Percentiles rank a stretch among this genome's conserved stretches.
Conservation (phyloP, 2,888 invertebrate species). For the Drosophila percnosoma region DNA sequence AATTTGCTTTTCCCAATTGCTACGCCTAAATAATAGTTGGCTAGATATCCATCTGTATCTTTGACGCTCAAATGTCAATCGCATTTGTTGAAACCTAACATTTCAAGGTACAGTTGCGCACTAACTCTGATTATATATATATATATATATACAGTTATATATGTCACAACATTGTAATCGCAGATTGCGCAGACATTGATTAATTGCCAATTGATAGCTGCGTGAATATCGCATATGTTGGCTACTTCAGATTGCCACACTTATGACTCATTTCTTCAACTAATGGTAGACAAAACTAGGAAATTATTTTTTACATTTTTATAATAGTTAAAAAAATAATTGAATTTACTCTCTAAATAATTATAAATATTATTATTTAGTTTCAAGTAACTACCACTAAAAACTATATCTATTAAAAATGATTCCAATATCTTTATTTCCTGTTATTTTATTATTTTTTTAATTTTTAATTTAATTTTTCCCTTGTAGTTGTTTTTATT, state of each 20-base stretch:
- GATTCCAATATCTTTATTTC: background rate
- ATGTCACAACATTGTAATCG: background rate
- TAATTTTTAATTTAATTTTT: background rate
- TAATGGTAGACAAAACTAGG: too few relatives aligned
- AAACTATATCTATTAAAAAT: background rate
- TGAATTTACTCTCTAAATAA: too few relatives aligned
- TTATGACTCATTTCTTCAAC: background rate
- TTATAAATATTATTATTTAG: background rate
- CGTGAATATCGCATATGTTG: background rate
- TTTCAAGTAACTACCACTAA: background rate
- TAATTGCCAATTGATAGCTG: conserved; percentile 6
- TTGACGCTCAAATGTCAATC: background rate
- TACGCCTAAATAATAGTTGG: background rate
- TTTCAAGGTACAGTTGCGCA: conserved; percentile 29
- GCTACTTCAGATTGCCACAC: background rate
- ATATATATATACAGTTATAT: background rate
- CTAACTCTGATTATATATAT: background rate
- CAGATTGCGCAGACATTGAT: background rate
- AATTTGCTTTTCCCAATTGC: conserved; percentile 5
- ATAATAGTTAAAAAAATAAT: background rate
- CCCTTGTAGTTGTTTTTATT: too few relatives aligned
- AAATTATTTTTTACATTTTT: background rate
- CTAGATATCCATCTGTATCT: background rate
- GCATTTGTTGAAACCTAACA: background rate
- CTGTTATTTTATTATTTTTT: background rate